phyloP scores from a whole-genome alignment of 2,113 vertebrate species.

The Thunnus thynnus region DNA sequence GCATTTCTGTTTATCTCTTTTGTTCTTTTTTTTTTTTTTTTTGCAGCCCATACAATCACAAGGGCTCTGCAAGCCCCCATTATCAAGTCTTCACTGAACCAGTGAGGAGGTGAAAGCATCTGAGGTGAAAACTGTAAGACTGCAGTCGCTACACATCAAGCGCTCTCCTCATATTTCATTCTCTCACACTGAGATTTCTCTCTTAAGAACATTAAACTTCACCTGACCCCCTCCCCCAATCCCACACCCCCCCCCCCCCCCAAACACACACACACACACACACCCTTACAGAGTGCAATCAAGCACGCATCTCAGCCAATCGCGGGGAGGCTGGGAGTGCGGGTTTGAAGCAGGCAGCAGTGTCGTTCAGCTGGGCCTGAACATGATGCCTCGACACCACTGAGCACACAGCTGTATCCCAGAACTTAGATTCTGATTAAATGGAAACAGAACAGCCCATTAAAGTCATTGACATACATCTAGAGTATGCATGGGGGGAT shows the following conservation, averaged over 20 bases:
- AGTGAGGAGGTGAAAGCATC: constrained; percentile 39
- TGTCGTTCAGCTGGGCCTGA: constrained; percentile 57
- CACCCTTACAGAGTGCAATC: constrained; percentile 44
- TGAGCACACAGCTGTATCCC: constrained; percentile 68
- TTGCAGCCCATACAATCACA: constrained; percentile 28
- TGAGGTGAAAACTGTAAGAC: constrained; percentile 59
- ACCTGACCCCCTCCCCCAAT: constrained; percentile 35
- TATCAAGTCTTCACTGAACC: constrained; percentile 36
- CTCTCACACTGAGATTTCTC: constrained; percentile 65
- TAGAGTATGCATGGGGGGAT: constrained; percentile 61
- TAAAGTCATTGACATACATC: constrained; percentile 85
- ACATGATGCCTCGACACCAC: constrained; percentile 65
- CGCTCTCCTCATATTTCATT: constrained; percentile 65
- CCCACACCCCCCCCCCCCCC: constrained; percentile 22
- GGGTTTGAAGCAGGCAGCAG: constrained; percentile 30
- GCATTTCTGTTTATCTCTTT: constrained; percentile 56
- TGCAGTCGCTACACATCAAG: constrained; percentile 64
- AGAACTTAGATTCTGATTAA: constrained; percentile 82
- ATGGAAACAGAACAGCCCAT: constrained; percentile 82
- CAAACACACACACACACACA: constrained; percentile 22
- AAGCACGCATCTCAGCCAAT: constrained; percentile 33
- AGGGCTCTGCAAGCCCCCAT: not conserved
- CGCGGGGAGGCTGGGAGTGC: constrained; percentile 18
- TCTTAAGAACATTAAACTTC: constrained; percentile 72
- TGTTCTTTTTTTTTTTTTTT: constrained; percentile 31